Conservation (phyloP, 2,113 vertebrate genomes). For the cat (Felis catus) region DNA sequence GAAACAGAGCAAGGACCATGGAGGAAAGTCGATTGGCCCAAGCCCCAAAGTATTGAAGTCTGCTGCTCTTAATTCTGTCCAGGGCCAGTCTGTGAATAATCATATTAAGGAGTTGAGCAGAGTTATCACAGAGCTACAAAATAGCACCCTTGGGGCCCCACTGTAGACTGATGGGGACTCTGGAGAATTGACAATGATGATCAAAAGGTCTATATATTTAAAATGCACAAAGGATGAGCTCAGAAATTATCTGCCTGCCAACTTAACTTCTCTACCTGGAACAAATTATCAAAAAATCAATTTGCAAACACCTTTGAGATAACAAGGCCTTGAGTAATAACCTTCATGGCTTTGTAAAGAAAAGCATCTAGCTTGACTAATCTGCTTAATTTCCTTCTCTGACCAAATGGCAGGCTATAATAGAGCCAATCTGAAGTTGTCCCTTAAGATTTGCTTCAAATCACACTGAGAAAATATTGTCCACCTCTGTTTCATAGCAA, state of each 20-base stretch:
- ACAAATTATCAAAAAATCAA: slow-evolving; percentile 79
- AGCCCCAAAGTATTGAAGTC: not conserved
- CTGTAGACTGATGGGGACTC: slow-evolving; percentile 41
- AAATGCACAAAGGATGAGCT: slow-evolving; percentile 67
- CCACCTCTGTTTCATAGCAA: slow-evolving; percentile 47
- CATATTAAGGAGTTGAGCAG: slow-evolving; percentile 42
- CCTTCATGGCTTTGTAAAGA: slow-evolving; percentile 72
- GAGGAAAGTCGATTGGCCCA: not conserved
- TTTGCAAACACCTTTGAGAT: slow-evolving; percentile 78
- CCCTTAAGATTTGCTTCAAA: slow-evolving; percentile 56
- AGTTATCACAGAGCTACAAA: slow-evolving; percentile 49
- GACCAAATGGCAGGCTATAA: slow-evolving; percentile 63
- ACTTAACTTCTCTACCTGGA: slow-evolving; percentile 72
- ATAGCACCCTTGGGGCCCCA: slow-evolving; percentile 53
- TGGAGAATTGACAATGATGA: slow-evolving; percentile 45
- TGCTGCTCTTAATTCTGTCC: slow-evolving; percentile 36
- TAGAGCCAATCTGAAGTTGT: slow-evolving; percentile 55
- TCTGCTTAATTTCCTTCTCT: slow-evolving; percentile 68
- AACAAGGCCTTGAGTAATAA: slow-evolving; percentile 76
- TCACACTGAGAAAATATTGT: slow-evolving; percentile 64
- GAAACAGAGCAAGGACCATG: not conserved
- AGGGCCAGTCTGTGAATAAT: slow-evolving; percentile 54
- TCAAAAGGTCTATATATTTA: slow-evolving; percentile 65
- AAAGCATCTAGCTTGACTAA: slow-evolving; percentile 75
- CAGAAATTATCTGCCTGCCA: slow-evolving; percentile 74